A percentile compares a stretch with the other conserved stretches of the same genome.
Evolutionary conservation across 2,113 vertebrate genomes (phyloP).

Genomic region (Ailurus styani): DNA sequence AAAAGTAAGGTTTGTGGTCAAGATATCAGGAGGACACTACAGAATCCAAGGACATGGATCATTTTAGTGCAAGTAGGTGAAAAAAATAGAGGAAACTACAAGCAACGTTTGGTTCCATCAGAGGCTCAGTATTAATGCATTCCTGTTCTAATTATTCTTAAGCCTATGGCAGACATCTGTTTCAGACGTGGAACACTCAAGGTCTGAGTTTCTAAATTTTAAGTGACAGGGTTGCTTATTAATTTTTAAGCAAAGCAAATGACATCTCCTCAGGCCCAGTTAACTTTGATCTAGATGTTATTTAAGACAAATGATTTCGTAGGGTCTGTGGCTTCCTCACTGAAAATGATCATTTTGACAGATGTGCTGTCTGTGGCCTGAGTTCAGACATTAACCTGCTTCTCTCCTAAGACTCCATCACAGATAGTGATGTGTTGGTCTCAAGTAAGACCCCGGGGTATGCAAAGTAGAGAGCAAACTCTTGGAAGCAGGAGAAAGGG

Average conservation of each 20-base stretch:
- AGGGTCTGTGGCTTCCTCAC: neutral
- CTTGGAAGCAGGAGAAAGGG: neutral
- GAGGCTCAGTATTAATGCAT: neutral
- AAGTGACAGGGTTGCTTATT: neutral
- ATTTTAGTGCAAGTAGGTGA: neutral
- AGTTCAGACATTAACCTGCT: neutral
- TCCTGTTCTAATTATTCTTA: neutral
- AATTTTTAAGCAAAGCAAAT: constrained; percentile 39
- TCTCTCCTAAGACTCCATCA: neutral
- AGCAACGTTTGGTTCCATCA: neutral
- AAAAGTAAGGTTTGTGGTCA: neutral
- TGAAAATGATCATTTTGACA: neutral
- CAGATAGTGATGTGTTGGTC: neutral
- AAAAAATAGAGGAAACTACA: neutral
- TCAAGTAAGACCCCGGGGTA: neutral
- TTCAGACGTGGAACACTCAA: neutral
- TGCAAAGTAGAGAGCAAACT: neutral
- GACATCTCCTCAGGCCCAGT: neutral
- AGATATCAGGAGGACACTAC: neutral
- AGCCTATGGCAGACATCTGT: neutral
- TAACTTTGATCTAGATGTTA: constrained; percentile 24
- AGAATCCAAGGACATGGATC: neutral
- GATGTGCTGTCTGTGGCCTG: neutral
- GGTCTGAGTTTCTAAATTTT: constrained; percentile 27
- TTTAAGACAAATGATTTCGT: neutral